Evolutionary conservation across 1,140 invertebrate species (phyloP).

Genomic region (Apis laboriosa): DNA sequence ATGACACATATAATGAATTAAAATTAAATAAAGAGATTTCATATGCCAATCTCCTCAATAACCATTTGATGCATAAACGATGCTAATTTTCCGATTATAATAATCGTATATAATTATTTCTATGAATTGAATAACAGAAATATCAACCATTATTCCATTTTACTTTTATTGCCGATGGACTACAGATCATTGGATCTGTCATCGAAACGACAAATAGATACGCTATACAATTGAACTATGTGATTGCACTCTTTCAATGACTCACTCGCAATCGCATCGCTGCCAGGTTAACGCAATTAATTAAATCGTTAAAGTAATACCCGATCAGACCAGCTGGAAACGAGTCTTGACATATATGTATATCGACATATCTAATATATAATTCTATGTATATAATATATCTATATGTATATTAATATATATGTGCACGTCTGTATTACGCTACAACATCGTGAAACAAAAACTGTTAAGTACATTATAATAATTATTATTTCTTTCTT

Average conservation of each 20-base stretch:
- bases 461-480: conserved; percentile 68
- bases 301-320: conserved; percentile 62
- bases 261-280: conserved; percentile 56
- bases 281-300: conserved; percentile 60
- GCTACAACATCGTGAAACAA: conserved; percentile 64
- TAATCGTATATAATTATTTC: conserved; percentile 19
- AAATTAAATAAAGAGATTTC: not conserved
- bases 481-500: conserved; percentile 59
- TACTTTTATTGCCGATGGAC: conserved; percentile 25
- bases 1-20: not conserved
- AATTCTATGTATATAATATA: conserved; percentile 61
- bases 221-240: conserved; percentile 56
- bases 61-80: not conserved
- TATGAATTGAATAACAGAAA: conserved; percentile 33
- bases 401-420: conserved; percentile 53
- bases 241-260: conserved; percentile 43
- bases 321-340: conserved; percentile 79
- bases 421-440: conserved; percentile 52
- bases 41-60: not conserved
- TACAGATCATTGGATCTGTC: not conserved
- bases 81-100: not conserved
- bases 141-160: conserved; percentile 2
- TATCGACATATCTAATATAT: conserved; percentile 58
- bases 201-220: conserved; percentile 40
- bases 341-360: conserved; percentile 72